Conservation (phyloP, 2,888 invertebrate species). For the Coelogynopora nodosa region DNA sequence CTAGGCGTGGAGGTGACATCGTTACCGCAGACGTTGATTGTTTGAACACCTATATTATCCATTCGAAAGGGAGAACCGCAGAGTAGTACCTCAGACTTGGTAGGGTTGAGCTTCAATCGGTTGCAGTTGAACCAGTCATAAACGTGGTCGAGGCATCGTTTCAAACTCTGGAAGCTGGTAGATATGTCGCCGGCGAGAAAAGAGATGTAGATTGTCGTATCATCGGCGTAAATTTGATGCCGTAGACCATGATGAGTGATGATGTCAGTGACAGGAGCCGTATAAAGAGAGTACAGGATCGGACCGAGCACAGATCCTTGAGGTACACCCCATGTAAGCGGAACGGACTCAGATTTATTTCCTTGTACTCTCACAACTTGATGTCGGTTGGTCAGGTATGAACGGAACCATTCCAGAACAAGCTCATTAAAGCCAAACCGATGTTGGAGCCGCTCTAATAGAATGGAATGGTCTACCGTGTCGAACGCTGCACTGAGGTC, state of each 20-base stretch:
- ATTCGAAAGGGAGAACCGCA: background rate
- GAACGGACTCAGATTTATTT: background rate
- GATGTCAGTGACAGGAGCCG: no score
- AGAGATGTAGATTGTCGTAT: background rate
- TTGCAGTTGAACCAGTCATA: background rate
- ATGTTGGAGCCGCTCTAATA: background rate
- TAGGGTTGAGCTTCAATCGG: background rate
- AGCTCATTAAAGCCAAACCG: background rate
- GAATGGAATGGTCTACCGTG: conserved; percentile 1
- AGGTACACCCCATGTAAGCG: background rate
- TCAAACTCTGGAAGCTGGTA: background rate
- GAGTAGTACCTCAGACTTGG: background rate
- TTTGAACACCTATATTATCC: background rate
- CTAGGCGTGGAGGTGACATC: background rate
- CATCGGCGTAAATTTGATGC: no score
- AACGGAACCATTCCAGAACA: background rate
- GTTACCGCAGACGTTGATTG: background rate
- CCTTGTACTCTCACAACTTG: background rate
- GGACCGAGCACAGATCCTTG: background rate
- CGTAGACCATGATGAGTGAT: no score
- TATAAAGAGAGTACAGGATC: background rate
- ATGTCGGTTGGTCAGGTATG: background rate
- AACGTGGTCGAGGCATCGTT: background rate
- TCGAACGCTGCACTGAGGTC: conserved; percentile 12
- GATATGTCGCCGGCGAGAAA: background rate